Percentiles rank a stretch among this genome's conserved stretches.
Evolutionary conservation across 2,113 vertebrate species (phyloP).

Genomic region (Aspiorhynchus laticeps): DNA sequence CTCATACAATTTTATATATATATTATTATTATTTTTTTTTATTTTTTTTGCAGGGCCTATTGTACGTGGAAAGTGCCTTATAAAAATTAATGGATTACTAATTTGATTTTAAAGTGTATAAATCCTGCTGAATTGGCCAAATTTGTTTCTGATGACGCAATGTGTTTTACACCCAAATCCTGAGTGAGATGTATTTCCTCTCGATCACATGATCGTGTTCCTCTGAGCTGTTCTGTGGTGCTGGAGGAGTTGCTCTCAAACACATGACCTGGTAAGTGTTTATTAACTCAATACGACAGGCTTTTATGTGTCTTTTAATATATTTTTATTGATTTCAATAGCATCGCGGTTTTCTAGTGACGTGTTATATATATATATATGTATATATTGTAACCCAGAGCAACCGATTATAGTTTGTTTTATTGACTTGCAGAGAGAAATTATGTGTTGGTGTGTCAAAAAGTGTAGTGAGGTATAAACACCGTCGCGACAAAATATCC

Average conservation of each 20-base stretch:
- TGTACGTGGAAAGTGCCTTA: neutral
- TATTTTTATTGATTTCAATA: neutral
- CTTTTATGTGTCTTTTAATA: neutral
- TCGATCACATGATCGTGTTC: constrained; percentile 25
- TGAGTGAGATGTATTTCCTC: neutral
- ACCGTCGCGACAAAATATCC: neutral
- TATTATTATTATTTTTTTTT: too few species aligned
- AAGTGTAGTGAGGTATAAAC: neutral
- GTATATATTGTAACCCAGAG: neutral
- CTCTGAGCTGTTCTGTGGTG: neutral
- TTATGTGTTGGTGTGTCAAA: neutral
- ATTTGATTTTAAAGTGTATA: neutral
- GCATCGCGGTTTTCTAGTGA: neutral
- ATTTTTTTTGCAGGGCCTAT: neutral
- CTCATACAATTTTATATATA: too few species aligned
- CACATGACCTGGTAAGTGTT: constrained; percentile 13
- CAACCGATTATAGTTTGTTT: neutral
- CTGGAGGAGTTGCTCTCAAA: neutral
- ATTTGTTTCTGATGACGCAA: neutral
- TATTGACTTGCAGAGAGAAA: too few species aligned
- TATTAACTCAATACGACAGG: neutral
- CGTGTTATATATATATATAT: neutral
- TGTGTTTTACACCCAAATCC: neutral
- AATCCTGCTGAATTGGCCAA: neutral
- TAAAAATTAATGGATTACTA: neutral